Evolutionary conservation across 2,113 vertebrate genomes (phyloP).

Genomic region (Dascyllus trimaculatus): DNA sequence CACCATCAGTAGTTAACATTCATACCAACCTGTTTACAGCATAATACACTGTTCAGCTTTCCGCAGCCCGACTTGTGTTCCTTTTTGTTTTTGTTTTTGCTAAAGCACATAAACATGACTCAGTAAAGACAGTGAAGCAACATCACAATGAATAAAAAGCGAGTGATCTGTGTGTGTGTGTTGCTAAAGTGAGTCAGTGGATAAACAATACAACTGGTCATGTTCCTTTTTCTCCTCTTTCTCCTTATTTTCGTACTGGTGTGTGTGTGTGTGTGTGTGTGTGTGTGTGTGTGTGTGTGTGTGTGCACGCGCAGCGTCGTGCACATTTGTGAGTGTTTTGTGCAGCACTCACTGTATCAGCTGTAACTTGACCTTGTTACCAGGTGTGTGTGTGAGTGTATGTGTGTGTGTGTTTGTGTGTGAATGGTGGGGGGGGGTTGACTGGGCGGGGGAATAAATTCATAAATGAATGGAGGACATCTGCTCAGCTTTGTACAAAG

Average conservation of each 20-base stretch:
- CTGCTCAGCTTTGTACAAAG: conserved; percentile 93
- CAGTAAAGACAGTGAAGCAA: conserved; percentile 38
- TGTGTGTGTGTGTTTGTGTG: not conserved
- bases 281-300: conserved; percentile 17
- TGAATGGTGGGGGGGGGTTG: conserved; percentile 66
- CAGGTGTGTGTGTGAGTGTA: conserved; percentile 81
- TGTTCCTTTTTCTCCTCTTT: conserved; percentile 31
- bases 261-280: conserved; percentile 16
- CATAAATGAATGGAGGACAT: conserved; percentile 99
- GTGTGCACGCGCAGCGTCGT: not conserved
- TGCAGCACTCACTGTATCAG: conserved; percentile 88
- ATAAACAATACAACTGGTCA: conserved; percentile 37
- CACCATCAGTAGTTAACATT: conserved; percentile 71
- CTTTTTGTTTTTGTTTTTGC: not conserved
- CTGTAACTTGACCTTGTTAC: conserved; percentile 96
- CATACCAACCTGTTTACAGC: conserved; percentile 76
- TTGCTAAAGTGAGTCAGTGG: conserved; percentile 43
- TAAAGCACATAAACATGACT: conserved; percentile 11
- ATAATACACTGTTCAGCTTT: conserved; percentile 5
- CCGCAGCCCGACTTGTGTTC: no score
- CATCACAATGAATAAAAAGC: conserved; percentile 36
- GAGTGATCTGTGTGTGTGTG: conserved; percentile 30
- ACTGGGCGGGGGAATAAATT: conserved; percentile 87
- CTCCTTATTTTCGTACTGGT: not conserved
- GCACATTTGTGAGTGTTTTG: conserved; percentile 40